Percentiles rank a stretch among this genome's conserved stretches.
Conservation (phyloP, 2,888 invertebrate species). For the Muscina levida region DNA sequence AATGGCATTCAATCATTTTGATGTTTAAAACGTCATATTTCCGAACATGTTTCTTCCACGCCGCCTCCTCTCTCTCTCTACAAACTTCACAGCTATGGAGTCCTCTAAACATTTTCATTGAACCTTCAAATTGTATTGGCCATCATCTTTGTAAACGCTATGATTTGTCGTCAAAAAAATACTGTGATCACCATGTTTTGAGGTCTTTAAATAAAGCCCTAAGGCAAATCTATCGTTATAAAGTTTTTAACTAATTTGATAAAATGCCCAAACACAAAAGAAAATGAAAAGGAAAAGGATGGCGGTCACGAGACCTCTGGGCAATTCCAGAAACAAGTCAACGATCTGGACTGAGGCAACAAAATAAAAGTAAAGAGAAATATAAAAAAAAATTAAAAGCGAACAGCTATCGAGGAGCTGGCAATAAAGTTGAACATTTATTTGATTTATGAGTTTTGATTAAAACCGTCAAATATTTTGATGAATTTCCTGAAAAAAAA, state of each 20-base stretch:
- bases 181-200: conserved; percentile 23
- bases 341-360: conserved; percentile 22
- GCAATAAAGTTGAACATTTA: conserved; percentile 53
- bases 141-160: not conserved
- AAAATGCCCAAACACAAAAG: conserved; percentile 38
- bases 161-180: conserved; percentile 59
- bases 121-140: conserved; percentile 11
- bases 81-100: too few relatives aligned
- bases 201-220: conserved; percentile 7
- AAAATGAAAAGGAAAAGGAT: conserved; percentile 6
- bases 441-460: conserved; percentile 78
- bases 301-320: conserved; percentile 50
- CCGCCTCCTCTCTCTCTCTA: too few relatives aligned
- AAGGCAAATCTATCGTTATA: conserved; percentile 9
- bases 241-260: conserved; percentile 58
- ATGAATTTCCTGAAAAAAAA: conserved; percentile 56
- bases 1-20: conserved; percentile 63
- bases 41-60: not conserved
- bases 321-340: conserved; percentile 65
- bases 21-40: conserved; percentile 3
- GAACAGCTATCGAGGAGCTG: conserved; percentile 8
- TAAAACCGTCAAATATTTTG: conserved; percentile 64
- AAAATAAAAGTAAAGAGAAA: conserved; percentile 3
- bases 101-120: too few relatives aligned
- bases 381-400: not conserved